phyloP scores from a whole-genome alignment of 2,888 invertebrate genomes.

The Tanytarsus gracilentus region DNA sequence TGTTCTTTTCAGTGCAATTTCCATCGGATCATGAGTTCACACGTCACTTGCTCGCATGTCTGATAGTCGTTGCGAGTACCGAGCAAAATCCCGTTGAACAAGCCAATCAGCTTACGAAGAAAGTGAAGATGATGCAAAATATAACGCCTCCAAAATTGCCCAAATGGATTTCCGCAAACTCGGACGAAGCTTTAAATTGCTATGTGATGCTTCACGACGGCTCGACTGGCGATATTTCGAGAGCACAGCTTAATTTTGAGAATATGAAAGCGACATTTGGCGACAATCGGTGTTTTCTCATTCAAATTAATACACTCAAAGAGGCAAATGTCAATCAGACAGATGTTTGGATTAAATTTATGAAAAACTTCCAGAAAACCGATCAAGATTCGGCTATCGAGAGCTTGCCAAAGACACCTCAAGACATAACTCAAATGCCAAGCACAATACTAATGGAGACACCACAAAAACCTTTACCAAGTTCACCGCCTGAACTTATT shows the following conservation, averaged over 20 bases:
- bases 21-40: conserved; percentile 95
- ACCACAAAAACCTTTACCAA: conserved; percentile 24
- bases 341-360: conserved; percentile 79
- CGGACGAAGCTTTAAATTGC: conserved; percentile 65
- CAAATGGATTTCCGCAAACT: conserved; percentile 65
- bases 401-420: conserved; percentile 50
- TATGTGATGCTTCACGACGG: conserved; percentile 86
- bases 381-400: conserved; percentile 38
- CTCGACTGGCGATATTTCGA: conserved; percentile 42
- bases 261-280: conserved; percentile 82
- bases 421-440: conserved; percentile 44
- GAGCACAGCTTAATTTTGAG: conserved; percentile 75
- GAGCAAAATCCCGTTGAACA: conserved; percentile 73
- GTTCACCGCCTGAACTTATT: conserved; percentile 32
- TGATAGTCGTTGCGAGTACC: conserved; percentile 62
- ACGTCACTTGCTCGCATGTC: conserved; percentile 75
- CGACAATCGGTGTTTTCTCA: conserved; percentile 73
- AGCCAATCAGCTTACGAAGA: conserved; percentile 69
- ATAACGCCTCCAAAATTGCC: conserved; percentile 68
- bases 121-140: conserved; percentile 68
- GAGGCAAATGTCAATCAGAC: conserved; percentile 52
- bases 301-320: conserved; percentile 78
- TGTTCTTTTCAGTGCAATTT: conserved; percentile 77
- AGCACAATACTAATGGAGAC: conserved; percentile 39
- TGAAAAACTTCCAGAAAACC: conserved; percentile 49